phyloP scores from a whole-genome alignment of 2,888 invertebrate species.

The Clanis bilineata region DNA sequence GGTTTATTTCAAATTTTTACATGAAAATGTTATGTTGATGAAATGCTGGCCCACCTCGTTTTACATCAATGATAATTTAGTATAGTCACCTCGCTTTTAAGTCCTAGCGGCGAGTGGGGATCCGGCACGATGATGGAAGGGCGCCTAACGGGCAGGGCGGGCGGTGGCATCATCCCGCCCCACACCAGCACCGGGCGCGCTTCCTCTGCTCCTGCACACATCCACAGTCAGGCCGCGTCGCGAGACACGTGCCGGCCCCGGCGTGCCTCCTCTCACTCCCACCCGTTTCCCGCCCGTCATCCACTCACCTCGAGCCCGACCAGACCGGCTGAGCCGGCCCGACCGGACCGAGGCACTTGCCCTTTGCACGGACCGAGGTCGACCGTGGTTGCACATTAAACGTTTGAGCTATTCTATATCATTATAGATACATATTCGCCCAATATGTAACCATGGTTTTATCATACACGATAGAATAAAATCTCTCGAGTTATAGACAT shows the following conservation, averaged over 20 bases:
- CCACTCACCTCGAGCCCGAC: background rate
- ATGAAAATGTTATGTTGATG: too few species aligned
- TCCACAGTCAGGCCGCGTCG: background rate
- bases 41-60: too few species aligned
- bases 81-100: slow-evolving; percentile 78
- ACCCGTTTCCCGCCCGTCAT: too few species aligned
- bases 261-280: slow-evolving; percentile 6
- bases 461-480: too few species aligned
- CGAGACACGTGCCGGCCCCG: background rate
- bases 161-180: slow-evolving; percentile 77
- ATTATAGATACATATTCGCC: too few species aligned
- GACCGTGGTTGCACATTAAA: too few species aligned
- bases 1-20: too few species aligned
- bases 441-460: too few species aligned
- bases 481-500: too few species aligned
- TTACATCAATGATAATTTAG: background rate
- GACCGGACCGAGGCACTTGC: background rate
- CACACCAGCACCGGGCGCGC: slow-evolving; percentile 59
- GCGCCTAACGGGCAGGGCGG: slow-evolving; percentile 84
- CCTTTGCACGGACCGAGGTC: background rate
- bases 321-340: background rate
- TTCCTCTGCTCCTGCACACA: slow-evolving; percentile 50
- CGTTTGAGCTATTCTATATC: too few species aligned
- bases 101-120: slow-evolving; percentile 77
- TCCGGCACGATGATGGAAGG: slow-evolving; percentile 84